Conservation (phyloP, 2,797 vertebrate species). For the Clarias pachynema region DNA sequence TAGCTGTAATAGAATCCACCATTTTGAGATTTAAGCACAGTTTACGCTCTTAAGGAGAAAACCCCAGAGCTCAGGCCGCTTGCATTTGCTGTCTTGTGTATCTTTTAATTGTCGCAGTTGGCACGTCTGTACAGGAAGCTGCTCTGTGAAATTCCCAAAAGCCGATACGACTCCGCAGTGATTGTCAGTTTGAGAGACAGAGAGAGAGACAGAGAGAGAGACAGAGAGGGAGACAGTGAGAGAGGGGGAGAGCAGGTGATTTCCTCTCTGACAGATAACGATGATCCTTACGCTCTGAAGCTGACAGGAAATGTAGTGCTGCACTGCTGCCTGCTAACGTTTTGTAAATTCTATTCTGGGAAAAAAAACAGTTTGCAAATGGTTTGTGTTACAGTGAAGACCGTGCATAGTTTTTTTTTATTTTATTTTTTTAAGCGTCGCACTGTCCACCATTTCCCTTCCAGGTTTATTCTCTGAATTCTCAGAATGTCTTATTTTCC, state of each 20-base stretch:
- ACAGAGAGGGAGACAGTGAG: neutral
- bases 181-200: neutral
- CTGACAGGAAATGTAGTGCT: neutral
- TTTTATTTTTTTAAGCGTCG: neutral
- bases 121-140: neutral
- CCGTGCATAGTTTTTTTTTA: neutral
- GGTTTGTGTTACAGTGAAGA: neutral
- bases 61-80: neutral
- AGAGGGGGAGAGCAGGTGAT: neutral
- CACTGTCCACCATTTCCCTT: neutral
- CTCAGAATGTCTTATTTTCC: neutral
- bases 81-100: neutral
- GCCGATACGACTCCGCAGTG: neutral
- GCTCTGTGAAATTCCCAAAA: neutral
- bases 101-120: neutral
- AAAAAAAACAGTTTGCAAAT: neutral
- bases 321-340: neutral
- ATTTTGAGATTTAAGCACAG: neutral
- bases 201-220: neutral
- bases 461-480: neutral
- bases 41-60: neutral
- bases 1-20: neutral
- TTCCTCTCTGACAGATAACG: neutral
- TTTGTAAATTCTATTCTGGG: neutral
- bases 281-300: slow-evolving; percentile 7